phyloP scores from a whole-genome alignment of 2,797 vertebrate species.

The Cryptoblepharus egeriae region DNA sequence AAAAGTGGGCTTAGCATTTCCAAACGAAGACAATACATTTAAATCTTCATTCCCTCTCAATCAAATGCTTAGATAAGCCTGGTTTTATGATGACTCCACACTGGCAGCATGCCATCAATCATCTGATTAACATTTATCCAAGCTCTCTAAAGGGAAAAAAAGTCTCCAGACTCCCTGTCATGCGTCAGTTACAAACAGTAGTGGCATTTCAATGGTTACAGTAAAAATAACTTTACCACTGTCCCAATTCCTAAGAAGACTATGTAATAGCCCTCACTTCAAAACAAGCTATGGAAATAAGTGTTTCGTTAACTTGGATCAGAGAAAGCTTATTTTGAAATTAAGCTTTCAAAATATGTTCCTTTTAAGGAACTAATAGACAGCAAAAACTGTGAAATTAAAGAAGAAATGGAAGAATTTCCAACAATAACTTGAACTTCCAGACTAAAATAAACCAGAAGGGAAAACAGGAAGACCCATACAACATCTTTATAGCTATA shows the following conservation, averaged over 20 bases:
- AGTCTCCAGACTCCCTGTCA: not conserved
- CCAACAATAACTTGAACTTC: not conserved
- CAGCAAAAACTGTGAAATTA: not conserved
- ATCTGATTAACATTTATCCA: slow-evolving; percentile 37
- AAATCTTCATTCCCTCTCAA: slow-evolving; percentile 46
- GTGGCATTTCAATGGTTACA: slow-evolving; percentile 1
- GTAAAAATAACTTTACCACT: slow-evolving; percentile 32
- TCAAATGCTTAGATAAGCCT: slow-evolving; percentile 48
- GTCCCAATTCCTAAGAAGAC: slow-evolving; percentile 45
- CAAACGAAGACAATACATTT: slow-evolving; percentile 16
- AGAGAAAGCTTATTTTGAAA: not conserved
- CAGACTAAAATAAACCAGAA: not conserved
- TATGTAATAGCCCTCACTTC: slow-evolving; percentile 42
- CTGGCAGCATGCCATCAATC: slow-evolving; percentile 47
- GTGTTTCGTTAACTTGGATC: not conserved
- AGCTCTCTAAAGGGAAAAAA: slow-evolving; percentile 42
- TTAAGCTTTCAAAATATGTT: too few relatives aligned
- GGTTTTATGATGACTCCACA: slow-evolving; percentile 12
- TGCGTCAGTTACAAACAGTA: slow-evolving; percentile 1
- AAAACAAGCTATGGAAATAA: slow-evolving; percentile 44
- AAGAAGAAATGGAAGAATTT: not conserved
- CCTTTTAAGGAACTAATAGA: not conserved
- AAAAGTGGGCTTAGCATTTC: slow-evolving; percentile 23
- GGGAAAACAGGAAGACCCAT: too few relatives aligned
- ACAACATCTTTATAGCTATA: not conserved